Base-by-base conservation (phyloP, 1,140 invertebrate species). In the Drosophila takahashii region DNA sequence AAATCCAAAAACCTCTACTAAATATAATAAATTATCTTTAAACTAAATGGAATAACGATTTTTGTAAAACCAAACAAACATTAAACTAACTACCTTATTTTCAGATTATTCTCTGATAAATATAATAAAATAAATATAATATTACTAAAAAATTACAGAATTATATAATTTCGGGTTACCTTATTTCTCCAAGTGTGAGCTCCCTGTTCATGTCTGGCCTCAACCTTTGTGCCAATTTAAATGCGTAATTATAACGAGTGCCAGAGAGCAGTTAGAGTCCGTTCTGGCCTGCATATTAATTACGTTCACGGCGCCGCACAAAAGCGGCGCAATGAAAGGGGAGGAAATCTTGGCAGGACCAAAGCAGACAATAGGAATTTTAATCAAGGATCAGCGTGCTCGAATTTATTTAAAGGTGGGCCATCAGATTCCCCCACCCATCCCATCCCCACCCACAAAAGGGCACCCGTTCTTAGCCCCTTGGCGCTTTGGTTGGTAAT, bases 171-270 rank as follows among this genome's bases (percentile, higher is more conserved):
- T 32, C 41, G 44, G 11, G 42, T 8, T 13, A 26, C 18, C 60
- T 8, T 53, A 22, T 51, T 45, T 11, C 13, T 16, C 39, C 7
- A 26, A 41, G 71, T 72, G 50, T 53, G 27, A 27, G 32, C 29
- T 57, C 41, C 15, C 32, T 26, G 32, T 53, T 39, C 61, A 41
- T 45, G 51, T 64, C 50, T 39, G 42, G 56, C 57, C 69, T 52
- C 62, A 87, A 79, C 84, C 84, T 89, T 89, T 89, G 79, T 83
- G 79, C 84, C 85, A 84, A 89, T 89, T 89, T 89, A 89, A 87
- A 89, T 80, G 84, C 84, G 84, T 89, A 89, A 89, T 89, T 89
- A 89, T 89, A 89, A 89, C 84, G 73, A 89, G 81, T 81, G 81
- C 77, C 73, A 51, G 69, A 73, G 73, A 87, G 73, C 81, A 86